These are phyloP conservation scores for Acrobasis repandana DNA, from an alignment of 2,888 invertebrate species.

Conservation along the genomic window DNA sequence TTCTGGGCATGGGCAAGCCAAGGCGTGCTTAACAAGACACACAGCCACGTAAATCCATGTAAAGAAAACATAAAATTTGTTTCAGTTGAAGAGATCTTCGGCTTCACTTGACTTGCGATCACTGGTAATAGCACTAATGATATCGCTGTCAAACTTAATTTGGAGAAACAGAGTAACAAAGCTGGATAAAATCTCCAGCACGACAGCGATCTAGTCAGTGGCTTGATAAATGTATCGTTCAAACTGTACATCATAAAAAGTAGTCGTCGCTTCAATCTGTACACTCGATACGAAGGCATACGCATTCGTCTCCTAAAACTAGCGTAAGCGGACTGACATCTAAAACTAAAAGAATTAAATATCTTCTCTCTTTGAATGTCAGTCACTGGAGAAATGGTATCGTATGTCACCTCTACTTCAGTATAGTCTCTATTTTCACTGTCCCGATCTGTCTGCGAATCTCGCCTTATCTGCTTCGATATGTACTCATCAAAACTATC, in stretches of 20 bases:
- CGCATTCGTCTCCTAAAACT: constrained; percentile 62
- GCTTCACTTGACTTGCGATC: constrained; percentile 63
- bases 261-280: constrained; percentile 62
- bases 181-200: constrained; percentile 77
- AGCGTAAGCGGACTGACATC: constrained; percentile 67
- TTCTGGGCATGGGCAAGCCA: constrained; percentile 73
- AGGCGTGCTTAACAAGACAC: constrained; percentile 69
- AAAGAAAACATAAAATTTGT: constrained; percentile 70
- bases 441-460: constrained; percentile 56
- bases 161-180: constrained; percentile 62
- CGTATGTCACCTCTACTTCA: constrained; percentile 71
- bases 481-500: constrained; percentile 78
- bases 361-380: constrained; percentile 72
- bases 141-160: constrained; percentile 62
- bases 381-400: constrained; percentile 69
- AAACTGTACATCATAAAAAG: constrained; percentile 62
- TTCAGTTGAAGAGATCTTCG: constrained; percentile 64
- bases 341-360: constrained; percentile 71
- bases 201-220: constrained; percentile 68
- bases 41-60: constrained; percentile 75
- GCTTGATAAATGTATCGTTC: constrained; percentile 73
- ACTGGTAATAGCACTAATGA: constrained; percentile 61
- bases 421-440: constrained; percentile 57
- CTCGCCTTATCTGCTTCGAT: constrained; percentile 65
- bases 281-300: constrained; percentile 73